A percentile compares a stretch with the other conserved stretches of the same genome.
phyloP scores from a whole-genome alignment of 2,113 vertebrate genomes.

The Desmodus rotundus region DNA sequence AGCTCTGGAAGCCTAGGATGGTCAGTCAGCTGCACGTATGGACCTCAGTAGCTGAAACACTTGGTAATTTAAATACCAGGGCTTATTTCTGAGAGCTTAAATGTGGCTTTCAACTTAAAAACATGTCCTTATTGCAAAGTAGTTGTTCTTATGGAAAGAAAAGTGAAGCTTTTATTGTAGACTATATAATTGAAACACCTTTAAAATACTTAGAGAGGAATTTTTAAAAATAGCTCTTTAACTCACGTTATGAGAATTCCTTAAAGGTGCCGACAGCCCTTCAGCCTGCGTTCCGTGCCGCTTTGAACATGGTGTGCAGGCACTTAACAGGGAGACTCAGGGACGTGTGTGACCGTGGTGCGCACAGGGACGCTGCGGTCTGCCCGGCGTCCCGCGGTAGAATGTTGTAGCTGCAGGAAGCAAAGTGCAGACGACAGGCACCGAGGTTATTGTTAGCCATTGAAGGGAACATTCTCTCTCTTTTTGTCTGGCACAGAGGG shows the following conservation, averaged over 20 bases:
- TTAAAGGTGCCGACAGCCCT: neutral
- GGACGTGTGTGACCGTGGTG: neutral
- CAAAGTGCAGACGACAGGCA: neutral
- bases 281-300: neutral
- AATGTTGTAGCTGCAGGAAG: neutral
- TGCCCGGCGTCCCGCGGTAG: neutral
- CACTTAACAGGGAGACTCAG: neutral
- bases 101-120: neutral
- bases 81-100: neutral
- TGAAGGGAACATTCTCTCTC: neutral
- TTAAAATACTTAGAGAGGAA: neutral
- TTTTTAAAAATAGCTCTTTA: neutral
- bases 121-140: neutral
- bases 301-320: neutral
- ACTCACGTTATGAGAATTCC: neutral
- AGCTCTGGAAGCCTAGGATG: neutral
- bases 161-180: neutral
- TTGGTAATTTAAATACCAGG: neutral
- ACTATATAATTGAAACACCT: neutral
- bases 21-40: neutral
- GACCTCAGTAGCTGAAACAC: neutral
- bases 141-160: neutral
- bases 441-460: neutral
- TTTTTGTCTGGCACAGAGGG: neutral
- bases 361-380: neutral